phyloP scores from a whole-genome alignment of 2,113 vertebrate genomes.

The Phyllostomus hastatus region DNA sequence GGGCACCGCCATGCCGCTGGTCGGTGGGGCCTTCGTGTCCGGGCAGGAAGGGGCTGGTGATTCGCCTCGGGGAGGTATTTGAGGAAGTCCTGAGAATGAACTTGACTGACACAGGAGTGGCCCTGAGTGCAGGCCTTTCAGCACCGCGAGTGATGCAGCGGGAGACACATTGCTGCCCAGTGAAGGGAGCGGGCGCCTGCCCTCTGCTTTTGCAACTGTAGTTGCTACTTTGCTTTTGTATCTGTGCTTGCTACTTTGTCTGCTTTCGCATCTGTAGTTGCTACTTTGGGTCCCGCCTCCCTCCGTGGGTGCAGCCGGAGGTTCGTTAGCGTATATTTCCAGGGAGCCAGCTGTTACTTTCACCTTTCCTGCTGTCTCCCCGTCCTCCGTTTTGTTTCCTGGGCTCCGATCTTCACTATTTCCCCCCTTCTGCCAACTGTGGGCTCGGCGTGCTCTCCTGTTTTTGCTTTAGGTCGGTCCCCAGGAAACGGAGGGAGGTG shows the following conservation, averaged over 20 bases:
- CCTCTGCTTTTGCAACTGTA: not conserved
- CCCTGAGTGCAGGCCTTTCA: not conserved
- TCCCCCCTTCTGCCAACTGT: not conserved
- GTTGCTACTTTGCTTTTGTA: no score
- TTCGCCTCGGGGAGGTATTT: not conserved
- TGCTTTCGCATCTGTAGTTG: not conserved
- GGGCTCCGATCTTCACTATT: not conserved
- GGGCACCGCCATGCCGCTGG: not conserved
- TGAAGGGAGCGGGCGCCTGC: not conserved
- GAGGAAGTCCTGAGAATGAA: not conserved
- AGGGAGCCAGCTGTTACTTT: not conserved
- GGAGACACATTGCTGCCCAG: no score
- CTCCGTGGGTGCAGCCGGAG: not conserved
- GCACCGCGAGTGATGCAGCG: not conserved
- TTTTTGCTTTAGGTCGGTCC: not conserved
- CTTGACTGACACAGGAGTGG: not conserved
- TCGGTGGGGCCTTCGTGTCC: not conserved
- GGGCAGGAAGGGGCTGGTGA: not conserved
- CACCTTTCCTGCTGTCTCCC: not conserved
- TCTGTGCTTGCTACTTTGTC: no score
- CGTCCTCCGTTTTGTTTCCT: not conserved
- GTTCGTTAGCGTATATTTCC: not conserved
- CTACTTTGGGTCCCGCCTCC: not conserved
- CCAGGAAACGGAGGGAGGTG: not conserved
- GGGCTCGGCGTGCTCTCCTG: not conserved